A percentile compares a stretch with the other conserved stretches of the same genome.
These are phyloP conservation scores for Drosophila nasuta DNA, from an alignment of 1,140 invertebrate species.

Conservation along the genomic window DNA sequence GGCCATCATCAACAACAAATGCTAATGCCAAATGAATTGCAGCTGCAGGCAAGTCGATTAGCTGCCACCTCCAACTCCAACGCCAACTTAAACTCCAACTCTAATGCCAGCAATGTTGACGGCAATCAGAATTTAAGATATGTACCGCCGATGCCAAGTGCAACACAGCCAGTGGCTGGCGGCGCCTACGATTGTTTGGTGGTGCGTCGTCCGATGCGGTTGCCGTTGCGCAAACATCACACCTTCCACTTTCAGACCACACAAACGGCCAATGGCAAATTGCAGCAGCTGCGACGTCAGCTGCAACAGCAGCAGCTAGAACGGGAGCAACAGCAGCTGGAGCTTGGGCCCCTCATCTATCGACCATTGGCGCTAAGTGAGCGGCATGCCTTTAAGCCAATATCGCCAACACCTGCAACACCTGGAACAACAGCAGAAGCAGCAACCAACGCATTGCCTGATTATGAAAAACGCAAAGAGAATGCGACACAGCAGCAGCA, in stretches of 20 bases:
- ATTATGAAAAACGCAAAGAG: constrained; percentile 43
- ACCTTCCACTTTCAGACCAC: constrained; percentile 89
- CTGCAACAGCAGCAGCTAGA: constrained; percentile 59
- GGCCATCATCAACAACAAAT: constrained; percentile 70
- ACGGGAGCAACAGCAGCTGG: constrained; percentile 39
- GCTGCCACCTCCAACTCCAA: constrained; percentile 17
- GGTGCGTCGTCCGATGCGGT: constrained; percentile 80
- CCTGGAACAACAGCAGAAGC: constrained; percentile 10
- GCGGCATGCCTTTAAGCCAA: constrained; percentile 80
- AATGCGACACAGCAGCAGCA: constrained; percentile 18
- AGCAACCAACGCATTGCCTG: constrained; percentile 21
- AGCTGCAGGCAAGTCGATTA: constrained; percentile 54
- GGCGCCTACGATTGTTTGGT: constrained; percentile 61
- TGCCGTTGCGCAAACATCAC: constrained; percentile 89
- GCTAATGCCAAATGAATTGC: constrained; percentile 66
- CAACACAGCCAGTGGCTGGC: constrained; percentile 78
- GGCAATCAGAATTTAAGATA: constrained; percentile 65
- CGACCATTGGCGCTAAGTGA: constrained; percentile 64
- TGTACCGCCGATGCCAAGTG: constrained; percentile 77
- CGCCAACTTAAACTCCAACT: background rate
- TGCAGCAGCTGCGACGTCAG: constrained; percentile 65
- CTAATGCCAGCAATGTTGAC: background rate
- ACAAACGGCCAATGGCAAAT: constrained; percentile 78
- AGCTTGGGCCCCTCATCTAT: constrained; percentile 56
- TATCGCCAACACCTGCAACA: constrained; percentile 62